A percentile compares a stretch with the other conserved stretches of the same genome.
Conservation (phyloP, 2,888 invertebrate genomes). For the Parnassius smintheus region DNA sequence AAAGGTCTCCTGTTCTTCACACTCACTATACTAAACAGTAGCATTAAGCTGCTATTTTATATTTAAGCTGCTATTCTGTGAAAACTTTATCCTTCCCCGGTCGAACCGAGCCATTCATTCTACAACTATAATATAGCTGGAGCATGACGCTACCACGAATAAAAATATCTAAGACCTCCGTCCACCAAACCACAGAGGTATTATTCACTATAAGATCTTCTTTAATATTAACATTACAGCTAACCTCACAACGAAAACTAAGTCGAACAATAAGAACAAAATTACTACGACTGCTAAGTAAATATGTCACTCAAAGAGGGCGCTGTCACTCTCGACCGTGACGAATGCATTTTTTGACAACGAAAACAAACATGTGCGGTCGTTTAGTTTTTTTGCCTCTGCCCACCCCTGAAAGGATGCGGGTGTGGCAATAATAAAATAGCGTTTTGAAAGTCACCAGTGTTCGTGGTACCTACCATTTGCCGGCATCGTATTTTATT, state of each 20-base stretch:
- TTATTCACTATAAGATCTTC: no score
- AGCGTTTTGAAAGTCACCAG: slow-evolving; percentile 51
- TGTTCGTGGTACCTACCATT: slow-evolving; percentile 32
- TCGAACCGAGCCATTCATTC: no score
- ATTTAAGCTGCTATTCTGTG: no score
- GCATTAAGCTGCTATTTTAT: no score
- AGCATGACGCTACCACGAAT: no score
- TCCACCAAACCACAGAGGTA: no score
- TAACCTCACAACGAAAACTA: not conserved
- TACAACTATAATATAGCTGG: no score
- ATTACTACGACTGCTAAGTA: slow-evolving; percentile 23
- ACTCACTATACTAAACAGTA: no score
- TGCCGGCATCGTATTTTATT: not conserved
- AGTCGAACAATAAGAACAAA: not conserved
- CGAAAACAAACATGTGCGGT: slow-evolving; percentile 61
- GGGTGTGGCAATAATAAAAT: slow-evolving; percentile 46
- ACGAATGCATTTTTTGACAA: slow-evolving; percentile 56
- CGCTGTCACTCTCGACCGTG: slow-evolving; percentile 38
- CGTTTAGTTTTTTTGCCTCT: slow-evolving; percentile 30
- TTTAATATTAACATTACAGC: not conserved
- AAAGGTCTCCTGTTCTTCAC: no score
- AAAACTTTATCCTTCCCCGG: no score
- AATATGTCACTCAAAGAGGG: slow-evolving; percentile 36
- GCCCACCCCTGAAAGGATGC: slow-evolving; percentile 44
- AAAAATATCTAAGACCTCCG: no score